A percentile compares a stretch with the other conserved stretches of the same genome.
Evolutionary conservation across 2,797 vertebrate genomes (phyloP).

Genomic region (Graptemys geographica): DNA sequence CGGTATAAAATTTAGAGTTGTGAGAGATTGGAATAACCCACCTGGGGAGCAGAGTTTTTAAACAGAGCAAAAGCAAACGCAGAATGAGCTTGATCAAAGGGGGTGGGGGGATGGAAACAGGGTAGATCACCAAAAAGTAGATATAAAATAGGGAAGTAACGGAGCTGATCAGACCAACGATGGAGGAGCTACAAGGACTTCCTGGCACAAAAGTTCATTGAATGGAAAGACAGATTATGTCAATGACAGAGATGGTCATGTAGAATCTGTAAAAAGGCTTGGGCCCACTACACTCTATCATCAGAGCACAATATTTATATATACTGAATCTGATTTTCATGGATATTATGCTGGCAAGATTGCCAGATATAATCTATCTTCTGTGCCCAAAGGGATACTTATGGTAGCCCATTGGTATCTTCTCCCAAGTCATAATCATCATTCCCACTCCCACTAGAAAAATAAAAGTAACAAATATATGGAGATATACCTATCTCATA

Average conservation of each 20-base stretch:
- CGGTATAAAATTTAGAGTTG: neutral
- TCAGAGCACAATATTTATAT: constrained; percentile 45
- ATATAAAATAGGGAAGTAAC: neutral
- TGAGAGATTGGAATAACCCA: neutral
- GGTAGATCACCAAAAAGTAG: neutral
- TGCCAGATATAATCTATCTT: constrained; percentile 2
- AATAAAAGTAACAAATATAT: constrained; percentile 42
- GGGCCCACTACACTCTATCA: neutral
- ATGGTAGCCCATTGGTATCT: constrained; percentile 10
- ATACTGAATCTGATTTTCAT: neutral
- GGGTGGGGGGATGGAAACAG: neutral
- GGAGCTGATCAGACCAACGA: neutral
- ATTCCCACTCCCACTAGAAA: constrained; percentile 39
- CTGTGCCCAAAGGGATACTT: neutral
- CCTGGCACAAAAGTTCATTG: neutral
- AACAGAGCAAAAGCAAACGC: neutral
- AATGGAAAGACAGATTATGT: neutral
- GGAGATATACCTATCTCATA: too few species aligned
- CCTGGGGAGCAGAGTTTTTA: neutral
- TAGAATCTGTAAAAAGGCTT: constrained; percentile 20
- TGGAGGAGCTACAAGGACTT: constrained; percentile 10
- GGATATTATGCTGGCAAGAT: neutral
- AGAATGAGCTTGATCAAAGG: neutral
- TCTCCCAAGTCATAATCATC: constrained; percentile 17
- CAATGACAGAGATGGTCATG: constrained; percentile 4